These are phyloP conservation scores for Salvelinus sp. DNA, from an alignment of 2,113 vertebrate species.

Conservation along the genomic window DNA sequence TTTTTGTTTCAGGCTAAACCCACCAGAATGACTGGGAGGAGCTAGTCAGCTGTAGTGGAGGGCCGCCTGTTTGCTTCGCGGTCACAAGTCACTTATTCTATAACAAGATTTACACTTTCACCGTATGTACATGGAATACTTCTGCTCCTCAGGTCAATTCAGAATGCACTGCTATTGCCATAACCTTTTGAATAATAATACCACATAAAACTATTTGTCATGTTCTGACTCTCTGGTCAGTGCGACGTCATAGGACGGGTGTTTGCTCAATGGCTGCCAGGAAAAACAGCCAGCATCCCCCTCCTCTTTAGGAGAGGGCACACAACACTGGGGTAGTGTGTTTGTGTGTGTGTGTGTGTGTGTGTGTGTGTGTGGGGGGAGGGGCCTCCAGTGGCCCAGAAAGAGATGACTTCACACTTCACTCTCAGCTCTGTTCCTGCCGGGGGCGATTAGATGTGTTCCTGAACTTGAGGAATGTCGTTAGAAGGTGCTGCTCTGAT, in stretches of 20 bases:
- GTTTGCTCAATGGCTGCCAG: constrained; percentile 54
- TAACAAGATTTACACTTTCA: constrained; percentile 31
- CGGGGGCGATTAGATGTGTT: constrained; percentile 43
- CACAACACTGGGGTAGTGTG: neutral
- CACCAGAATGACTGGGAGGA: too few species aligned
- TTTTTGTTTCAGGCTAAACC: too few species aligned
- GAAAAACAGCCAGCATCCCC: constrained; percentile 54
- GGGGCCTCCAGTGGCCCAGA: constrained; percentile 15
- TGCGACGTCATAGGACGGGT: constrained; percentile 46
- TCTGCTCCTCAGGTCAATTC: constrained; percentile 44
- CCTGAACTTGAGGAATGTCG: constrained; percentile 54
- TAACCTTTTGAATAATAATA: constrained; percentile 53
- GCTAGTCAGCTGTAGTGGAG: neutral
- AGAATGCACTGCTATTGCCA: constrained; percentile 45
- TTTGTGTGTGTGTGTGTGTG: neutral
- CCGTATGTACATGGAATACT: constrained; percentile 19
- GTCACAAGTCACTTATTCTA: constrained; percentile 24
- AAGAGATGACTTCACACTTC: constrained; percentile 43
- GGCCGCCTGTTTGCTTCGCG: constrained; percentile 32
- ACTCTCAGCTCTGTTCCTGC: constrained; percentile 40
- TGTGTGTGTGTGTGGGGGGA: constrained; percentile 18
- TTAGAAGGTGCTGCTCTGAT: constrained; percentile 47
- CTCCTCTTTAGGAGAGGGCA: constrained; percentile 30
- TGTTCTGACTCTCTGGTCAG: constrained; percentile 47
- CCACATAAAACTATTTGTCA: constrained; percentile 58